Conservation (phyloP, 2,113 vertebrate genomes). For the Saimiri boliviensis region DNA sequence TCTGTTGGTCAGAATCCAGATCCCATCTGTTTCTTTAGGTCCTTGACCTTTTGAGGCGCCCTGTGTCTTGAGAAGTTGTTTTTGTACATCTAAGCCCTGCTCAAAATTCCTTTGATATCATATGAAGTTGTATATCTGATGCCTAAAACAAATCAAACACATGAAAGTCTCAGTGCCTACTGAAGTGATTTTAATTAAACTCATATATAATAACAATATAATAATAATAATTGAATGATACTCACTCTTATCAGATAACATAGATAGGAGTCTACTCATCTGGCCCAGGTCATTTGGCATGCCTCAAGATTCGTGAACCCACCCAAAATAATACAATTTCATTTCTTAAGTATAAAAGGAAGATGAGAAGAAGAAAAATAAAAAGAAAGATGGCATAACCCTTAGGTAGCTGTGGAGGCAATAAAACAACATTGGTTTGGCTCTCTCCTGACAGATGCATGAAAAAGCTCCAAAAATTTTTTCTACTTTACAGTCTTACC, state of each 20-base stretch:
- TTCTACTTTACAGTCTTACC: background rate
- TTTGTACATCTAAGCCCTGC: background rate
- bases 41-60: background rate
- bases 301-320: background rate
- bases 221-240: background rate
- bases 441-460: background rate
- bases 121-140: background rate
- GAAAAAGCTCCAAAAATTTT: background rate
- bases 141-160: background rate
- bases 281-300: background rate
- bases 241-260: background rate
- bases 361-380: background rate
- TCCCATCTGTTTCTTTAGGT: background rate
- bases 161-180: background rate
- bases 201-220: background rate
- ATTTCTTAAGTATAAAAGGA: background rate
- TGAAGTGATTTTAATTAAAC: background rate
- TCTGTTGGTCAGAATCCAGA: background rate
- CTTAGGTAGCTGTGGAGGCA: background rate
- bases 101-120: background rate
- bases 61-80: background rate
- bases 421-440: background rate
- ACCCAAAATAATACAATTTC: background rate
- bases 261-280: background rate
- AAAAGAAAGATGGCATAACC: background rate